Evolutionary conservation across 2,797 vertebrate genomes (phyloP), one percentile per base, ranked within the genome.

Genomic region (Scarus forsteni): DNA sequence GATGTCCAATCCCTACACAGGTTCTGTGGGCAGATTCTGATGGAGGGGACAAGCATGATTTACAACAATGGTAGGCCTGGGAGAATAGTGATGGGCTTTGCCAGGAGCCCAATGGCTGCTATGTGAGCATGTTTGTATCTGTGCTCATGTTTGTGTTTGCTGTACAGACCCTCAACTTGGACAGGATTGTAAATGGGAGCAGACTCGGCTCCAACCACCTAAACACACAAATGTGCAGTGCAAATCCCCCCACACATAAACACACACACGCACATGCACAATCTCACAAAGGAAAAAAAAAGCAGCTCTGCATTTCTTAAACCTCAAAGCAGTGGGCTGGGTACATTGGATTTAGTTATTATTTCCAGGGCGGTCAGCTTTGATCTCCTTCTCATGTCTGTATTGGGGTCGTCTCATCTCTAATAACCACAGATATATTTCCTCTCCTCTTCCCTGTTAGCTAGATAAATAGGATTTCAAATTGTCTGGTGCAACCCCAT

Each of bases 401-500:
- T 76, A 86, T 84, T 83, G 85, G 69, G 79, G 75, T 87, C 69
- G 70, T 87, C 77, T 90, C 71, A 74, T 87, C 83, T 89, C 75
- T 87, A 89, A 89, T 89, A 90, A 89, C 79, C 75, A 68, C 79
- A 85, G 75, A 90, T 86, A 85, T 57, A 84, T 87, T 92, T 88
- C 78, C 79, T 86, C 57, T 88, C 61, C 73, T 80, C 63, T 88
- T 70, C 73, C 71, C 87, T 79, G 84, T 88, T 87, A 84, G 85
- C 73, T 61, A 66, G 80, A 91, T 90, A 89, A 90, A 92, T 87
- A 92, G 73, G 86, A 91, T 90, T 90, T 92, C 75, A 89, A 88
- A 93, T 91, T 88, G 88, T 85, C 84, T 88, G 88, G 58, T 73
- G 65, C 67, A 70, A 82, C 73, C 76, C 72, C 79, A 89, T 87